These are phyloP conservation scores for Chionoecetes opilio DNA, from an alignment of 1,140 invertebrate species.

Conservation along the genomic window DNA sequence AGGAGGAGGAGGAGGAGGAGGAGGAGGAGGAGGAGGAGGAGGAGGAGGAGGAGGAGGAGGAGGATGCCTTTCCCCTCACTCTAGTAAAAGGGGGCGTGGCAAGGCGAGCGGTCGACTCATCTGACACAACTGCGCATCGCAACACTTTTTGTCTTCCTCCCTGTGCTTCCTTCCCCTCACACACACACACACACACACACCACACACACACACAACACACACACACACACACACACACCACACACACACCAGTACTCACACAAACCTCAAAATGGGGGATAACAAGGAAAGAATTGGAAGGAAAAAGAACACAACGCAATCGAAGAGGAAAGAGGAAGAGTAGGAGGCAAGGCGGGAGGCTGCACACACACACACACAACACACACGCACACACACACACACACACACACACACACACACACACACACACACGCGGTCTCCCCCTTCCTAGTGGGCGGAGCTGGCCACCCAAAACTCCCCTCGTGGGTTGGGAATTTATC, in stretches of 20 bases:
- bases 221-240: too few relatives aligned
- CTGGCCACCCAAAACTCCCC: conserved; percentile 55
- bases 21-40: not conserved
- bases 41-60: conserved; percentile 23
- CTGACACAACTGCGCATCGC: too few relatives aligned
- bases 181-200: too few relatives aligned
- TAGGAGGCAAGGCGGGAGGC: not conserved
- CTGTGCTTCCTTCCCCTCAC: too few relatives aligned
- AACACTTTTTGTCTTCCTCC: too few relatives aligned
- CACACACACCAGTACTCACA: too few relatives aligned
- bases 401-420: too few relatives aligned
- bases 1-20: not conserved
- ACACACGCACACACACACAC: too few relatives aligned
- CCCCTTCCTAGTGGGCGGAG: conserved; percentile 52
- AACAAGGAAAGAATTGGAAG: not conserved
- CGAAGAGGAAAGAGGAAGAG: not conserved
- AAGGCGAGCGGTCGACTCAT: conserved; percentile 1
- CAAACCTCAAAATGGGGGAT: not conserved
- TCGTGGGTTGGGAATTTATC: conserved; percentile 69
- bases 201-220: too few relatives aligned
- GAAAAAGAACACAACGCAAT: not conserved
- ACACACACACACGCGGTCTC: not conserved
- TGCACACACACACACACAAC: conserved; percentile 38
- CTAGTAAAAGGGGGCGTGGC: not conserved
- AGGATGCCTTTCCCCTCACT: not conserved